A percentile compares a stretch with the other conserved stretches of the same genome.
phyloP scores from a whole-genome alignment of 2,888 invertebrate genomes.

The Patella pellucida region DNA sequence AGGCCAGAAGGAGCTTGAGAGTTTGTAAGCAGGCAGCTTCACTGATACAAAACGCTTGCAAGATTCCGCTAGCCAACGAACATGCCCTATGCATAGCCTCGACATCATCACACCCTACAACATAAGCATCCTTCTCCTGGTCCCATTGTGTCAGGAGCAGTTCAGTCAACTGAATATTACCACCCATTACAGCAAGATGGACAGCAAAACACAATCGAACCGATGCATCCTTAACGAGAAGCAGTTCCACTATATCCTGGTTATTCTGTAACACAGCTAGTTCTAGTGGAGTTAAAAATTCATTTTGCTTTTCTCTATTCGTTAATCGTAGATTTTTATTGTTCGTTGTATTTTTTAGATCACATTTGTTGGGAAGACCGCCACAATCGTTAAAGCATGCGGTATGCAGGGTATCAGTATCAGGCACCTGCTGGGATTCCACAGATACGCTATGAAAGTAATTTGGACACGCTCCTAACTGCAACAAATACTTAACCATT shows the following conservation, averaged over 20 bases:
- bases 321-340: no score
- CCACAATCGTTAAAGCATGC: no score
- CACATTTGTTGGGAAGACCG: no score
- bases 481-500: slow-evolving; percentile 23
- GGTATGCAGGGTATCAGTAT: no score
- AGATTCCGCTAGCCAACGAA: slow-evolving; percentile 26
- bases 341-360: no score
- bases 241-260: slow-evolving; percentile 21
- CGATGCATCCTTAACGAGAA: slow-evolving; percentile 27
- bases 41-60: slow-evolving; percentile 27
- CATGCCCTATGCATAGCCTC: slow-evolving; percentile 29
- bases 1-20: no score
- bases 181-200: slow-evolving; percentile 27
- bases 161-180: slow-evolving; percentile 18
- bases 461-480: slow-evolving; percentile 32
- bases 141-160: slow-evolving; percentile 25
- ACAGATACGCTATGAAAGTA: not conserved
- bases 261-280: slow-evolving; percentile 29
- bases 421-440: no score
- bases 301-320: slow-evolving; percentile 15
- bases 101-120: slow-evolving; percentile 9
- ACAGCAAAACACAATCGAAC: slow-evolving; percentile 34
- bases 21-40: not conserved
- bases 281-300: slow-evolving; percentile 28
- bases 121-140: slow-evolving; percentile 11